Evolutionary conservation across 2,113 vertebrate species (phyloP).

Genomic region (Dendropsophus ebraccatus): DNA sequence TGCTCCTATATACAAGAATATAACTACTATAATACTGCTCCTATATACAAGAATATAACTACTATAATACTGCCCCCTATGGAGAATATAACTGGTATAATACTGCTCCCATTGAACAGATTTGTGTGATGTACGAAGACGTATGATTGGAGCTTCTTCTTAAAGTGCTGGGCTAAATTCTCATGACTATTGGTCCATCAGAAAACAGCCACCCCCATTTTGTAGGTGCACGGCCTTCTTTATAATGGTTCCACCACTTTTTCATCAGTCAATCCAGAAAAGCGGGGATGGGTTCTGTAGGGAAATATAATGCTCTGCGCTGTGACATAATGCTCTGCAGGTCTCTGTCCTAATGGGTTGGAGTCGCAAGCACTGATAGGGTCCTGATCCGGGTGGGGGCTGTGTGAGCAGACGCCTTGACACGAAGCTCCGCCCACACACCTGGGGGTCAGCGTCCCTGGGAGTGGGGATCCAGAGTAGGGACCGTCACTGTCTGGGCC

Average conservation of each 20-base stretch:
- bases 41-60: not conserved
- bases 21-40: slow-evolving; percentile 2
- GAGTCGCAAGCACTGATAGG: slow-evolving; percentile 19
- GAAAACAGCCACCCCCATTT: not conserved
- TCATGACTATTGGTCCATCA: not conserved
- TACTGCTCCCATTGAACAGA: not conserved
- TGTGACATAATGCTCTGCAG: slow-evolving; percentile 1
- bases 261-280: not conserved
- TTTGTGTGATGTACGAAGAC: not conserved
- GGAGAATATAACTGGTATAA: not conserved
- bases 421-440: slow-evolving; percentile 56
- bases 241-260: not conserved
- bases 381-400: slow-evolving; percentile 35
- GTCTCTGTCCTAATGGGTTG: slow-evolving; percentile 2
- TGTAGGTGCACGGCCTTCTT: not conserved
- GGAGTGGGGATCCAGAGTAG: slow-evolving; percentile 29
- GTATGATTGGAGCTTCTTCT: not conserved
- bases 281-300: not conserved
- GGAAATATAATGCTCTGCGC: slow-evolving; percentile 28
- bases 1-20: not conserved
- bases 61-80: not conserved
- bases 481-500: slow-evolving; percentile 52
- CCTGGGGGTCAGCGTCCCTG: slow-evolving; percentile 40
- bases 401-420: slow-evolving; percentile 54
- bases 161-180: not conserved